A percentile compares a stretch with the other conserved stretches of the same genome.
phyloP scores from a whole-genome alignment of 2,113 vertebrate species.

The Zapornia atra region DNA sequence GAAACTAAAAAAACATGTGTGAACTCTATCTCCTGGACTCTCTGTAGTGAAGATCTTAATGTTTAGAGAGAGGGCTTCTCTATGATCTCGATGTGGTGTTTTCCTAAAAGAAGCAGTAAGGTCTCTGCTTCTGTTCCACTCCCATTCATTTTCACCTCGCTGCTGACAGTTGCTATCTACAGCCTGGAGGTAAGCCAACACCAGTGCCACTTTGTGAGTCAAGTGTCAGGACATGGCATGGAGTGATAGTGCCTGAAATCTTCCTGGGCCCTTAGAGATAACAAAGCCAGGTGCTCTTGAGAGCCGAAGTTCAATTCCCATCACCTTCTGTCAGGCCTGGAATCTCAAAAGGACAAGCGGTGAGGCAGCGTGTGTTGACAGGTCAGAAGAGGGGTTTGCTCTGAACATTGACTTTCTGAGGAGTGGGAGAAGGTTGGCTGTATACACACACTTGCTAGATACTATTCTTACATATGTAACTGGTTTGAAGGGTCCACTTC shows the following conservation, averaged over 20 bases:
- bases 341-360: slow-evolving; percentile 69
- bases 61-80: neutral
- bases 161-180: slow-evolving; percentile 69
- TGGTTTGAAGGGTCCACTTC: slow-evolving; percentile 53
- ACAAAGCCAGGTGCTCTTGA: slow-evolving; percentile 68
- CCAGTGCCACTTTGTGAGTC: slow-evolving; percentile 79
- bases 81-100: neutral
- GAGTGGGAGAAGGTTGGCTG: slow-evolving; percentile 65
- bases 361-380: slow-evolving; percentile 73
- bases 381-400: slow-evolving; percentile 69
- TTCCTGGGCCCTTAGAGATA: slow-evolving; percentile 73
- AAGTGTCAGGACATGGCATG: slow-evolving; percentile 80
- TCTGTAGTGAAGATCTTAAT: neutral
- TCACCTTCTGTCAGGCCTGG: slow-evolving; percentile 52
- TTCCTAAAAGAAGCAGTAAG: neutral
- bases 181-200: slow-evolving; percentile 74
- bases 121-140: neutral
- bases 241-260: slow-evolving; percentile 74
- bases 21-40: neutral
- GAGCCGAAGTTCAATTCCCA: slow-evolving; percentile 74
- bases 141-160: slow-evolving; percentile 21
- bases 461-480: slow-evolving; percentile 47
- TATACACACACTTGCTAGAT: slow-evolving; percentile 36
- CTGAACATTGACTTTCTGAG: slow-evolving; percentile 73
- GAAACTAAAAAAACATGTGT: neutral